Conservation (phyloP, 2,113 vertebrate genomes). For the Cebus imitator region DNA sequence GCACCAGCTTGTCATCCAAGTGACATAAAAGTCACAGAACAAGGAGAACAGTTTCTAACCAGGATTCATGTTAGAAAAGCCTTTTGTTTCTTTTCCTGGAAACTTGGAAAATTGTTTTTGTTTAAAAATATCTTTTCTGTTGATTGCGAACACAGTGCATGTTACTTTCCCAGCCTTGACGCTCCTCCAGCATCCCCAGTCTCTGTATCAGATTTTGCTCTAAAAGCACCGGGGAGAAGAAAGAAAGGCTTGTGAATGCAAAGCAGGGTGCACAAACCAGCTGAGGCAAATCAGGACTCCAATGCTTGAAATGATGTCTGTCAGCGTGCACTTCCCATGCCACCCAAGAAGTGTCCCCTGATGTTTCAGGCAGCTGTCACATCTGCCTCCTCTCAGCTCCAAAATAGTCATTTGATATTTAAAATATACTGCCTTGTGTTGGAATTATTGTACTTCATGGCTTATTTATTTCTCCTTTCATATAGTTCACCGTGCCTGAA, state of each 20-base stretch:
- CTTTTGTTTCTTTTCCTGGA: conserved; percentile 50
- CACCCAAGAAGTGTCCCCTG: neutral
- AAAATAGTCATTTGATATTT: neutral
- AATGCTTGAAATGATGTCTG: neutral
- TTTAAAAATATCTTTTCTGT: conserved; percentile 57
- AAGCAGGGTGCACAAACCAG: neutral
- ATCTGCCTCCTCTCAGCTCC: neutral
- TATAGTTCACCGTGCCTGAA: neutral
- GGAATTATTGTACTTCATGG: neutral
- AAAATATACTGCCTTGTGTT: neutral
- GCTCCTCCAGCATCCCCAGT: conserved; percentile 8
- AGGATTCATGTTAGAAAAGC: conserved; percentile 44
- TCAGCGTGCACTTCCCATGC: neutral
- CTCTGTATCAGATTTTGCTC: conserved; percentile 16
- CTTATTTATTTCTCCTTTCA: neutral
- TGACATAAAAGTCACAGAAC: neutral
- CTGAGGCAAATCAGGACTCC: neutral
- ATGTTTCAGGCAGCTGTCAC: neutral
- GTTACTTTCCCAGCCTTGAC: conserved; percentile 18
- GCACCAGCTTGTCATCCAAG: neutral
- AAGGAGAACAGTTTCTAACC: neutral
- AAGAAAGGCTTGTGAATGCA: neutral
- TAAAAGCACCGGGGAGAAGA: neutral
- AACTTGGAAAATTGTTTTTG: conserved; percentile 48
- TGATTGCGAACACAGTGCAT: conserved; percentile 30